These are phyloP conservation scores for Tursiops truncatus DNA, from an alignment of 2,113 vertebrate genomes.

Conservation along the genomic window DNA sequence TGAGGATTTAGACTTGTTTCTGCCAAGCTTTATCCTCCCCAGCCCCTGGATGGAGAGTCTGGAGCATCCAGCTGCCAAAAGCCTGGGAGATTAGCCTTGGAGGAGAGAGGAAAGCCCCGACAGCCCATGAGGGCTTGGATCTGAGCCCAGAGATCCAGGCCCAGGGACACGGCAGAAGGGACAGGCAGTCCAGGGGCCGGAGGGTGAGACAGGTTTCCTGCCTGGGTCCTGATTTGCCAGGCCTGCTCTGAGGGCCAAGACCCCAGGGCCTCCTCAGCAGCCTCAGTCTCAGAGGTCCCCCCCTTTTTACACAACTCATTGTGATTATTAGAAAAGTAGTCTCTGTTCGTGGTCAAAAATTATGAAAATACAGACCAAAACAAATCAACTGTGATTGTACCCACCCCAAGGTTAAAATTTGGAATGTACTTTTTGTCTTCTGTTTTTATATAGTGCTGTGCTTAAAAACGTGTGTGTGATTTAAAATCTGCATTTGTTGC, in stretches of 20 bases:
- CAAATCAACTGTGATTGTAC: background rate
- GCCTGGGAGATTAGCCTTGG: background rate
- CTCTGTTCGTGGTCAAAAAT: background rate
- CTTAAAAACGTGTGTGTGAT: background rate
- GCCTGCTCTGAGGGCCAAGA: background rate
- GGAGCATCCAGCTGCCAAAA: background rate
- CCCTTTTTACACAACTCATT: background rate
- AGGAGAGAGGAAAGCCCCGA: background rate
- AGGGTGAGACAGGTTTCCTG: background rate
- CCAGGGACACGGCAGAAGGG: background rate
- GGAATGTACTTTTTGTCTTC: background rate
- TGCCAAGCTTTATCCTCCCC: background rate
- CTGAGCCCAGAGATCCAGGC: background rate
- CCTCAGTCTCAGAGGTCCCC: background rate
- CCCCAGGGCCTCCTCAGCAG: background rate
- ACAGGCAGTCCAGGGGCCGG: background rate
- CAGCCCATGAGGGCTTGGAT: rapidly evolving
- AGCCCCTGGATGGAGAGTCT: background rate
- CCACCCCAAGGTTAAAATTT: background rate
- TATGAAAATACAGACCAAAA: background rate
- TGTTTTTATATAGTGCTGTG: background rate
- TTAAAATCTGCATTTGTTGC: background rate
- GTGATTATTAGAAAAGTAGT: background rate
- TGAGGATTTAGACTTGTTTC: background rate
- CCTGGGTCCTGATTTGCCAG: background rate